These are phyloP conservation scores for Vesta saturnalis DNA, from an alignment of 2,888 invertebrate species.

Conservation along the genomic window DNA sequence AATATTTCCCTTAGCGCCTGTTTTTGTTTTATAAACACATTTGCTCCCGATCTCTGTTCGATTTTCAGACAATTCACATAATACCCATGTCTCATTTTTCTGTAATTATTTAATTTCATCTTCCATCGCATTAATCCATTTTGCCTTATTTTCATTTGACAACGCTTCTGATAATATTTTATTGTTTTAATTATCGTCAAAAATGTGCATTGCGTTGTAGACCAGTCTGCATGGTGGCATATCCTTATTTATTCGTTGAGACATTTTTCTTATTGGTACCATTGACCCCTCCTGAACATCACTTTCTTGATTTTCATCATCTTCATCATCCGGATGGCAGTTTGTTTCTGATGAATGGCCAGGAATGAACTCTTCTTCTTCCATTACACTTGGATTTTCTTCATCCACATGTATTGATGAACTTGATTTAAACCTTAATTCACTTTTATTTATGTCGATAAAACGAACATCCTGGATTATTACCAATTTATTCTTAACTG, in stretches of 20 bases:
- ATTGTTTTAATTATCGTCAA: constrained; percentile 5
- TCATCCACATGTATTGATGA: not conserved
- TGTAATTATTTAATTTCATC: constrained; percentile 34
- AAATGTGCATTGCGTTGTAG: not conserved
- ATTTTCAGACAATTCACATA: constrained; percentile 38
- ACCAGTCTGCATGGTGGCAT: not conserved
- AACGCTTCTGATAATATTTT: constrained; percentile 21
- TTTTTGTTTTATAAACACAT: constrained; percentile 46
- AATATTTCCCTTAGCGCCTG: constrained; percentile 35
- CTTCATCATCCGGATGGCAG: no score
- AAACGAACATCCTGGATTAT: no score
- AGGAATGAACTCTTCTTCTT: not conserved
- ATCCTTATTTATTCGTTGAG: no score
- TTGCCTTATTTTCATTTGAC: constrained; percentile 12
- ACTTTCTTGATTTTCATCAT: not conserved
- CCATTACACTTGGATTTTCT: not conserved
- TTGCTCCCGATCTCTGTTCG: constrained; percentile 40
- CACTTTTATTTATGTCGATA: no score
- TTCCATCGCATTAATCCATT: constrained; percentile 39
- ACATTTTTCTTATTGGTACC: no score
- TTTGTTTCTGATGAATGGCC: no score
- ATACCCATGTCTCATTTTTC: constrained; percentile 43
- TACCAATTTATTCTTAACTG: not conserved
- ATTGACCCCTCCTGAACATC: not conserved
- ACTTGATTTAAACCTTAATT: no score